These are phyloP conservation scores for Brachionus calyciflorus DNA, from an alignment of 1,140 invertebrate species.

Conservation along the genomic window DNA sequence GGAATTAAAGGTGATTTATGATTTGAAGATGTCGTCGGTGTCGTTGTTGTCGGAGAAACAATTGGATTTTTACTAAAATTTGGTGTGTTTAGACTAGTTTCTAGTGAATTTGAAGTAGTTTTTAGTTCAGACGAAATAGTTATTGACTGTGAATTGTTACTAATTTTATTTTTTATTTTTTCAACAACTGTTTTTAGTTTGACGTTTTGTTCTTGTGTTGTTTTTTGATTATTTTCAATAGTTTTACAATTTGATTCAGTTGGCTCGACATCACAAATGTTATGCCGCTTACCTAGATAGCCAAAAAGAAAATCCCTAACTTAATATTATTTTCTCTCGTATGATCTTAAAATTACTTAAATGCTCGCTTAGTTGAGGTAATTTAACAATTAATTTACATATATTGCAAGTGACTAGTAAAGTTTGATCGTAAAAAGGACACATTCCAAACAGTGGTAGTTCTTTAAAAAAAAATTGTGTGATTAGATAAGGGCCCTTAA, in stretches of 20 bases:
- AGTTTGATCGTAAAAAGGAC: constrained; percentile 35
- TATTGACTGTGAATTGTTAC: not conserved
- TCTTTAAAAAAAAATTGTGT: not conserved
- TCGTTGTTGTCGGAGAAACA: no score
- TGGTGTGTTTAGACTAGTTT: no score
- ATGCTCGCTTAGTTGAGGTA: constrained; percentile 17
- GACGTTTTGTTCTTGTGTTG: not conserved
- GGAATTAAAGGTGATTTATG: no score
- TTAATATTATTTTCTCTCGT: not conserved
- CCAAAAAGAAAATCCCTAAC: not conserved
- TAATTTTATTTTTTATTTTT: constrained; percentile 41
- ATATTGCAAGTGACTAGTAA: constrained; percentile 33
- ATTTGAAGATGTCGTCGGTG: no score
- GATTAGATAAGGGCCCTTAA: not conserved
- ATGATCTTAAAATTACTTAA: no score
- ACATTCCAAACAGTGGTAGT: constrained; percentile 17
- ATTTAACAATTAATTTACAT: constrained; percentile 35
- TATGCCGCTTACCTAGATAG: not conserved
- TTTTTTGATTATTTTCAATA: no score
- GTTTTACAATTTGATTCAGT: no score
- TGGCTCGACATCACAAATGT: not conserved
- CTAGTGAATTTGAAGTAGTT: no score
- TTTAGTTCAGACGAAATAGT: no score
- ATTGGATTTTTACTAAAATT: no score
- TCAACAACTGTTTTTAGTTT: constrained; percentile 27